phyloP scores from a whole-genome alignment of 1,140 invertebrate species.

The Berghia stephanieae region DNA sequence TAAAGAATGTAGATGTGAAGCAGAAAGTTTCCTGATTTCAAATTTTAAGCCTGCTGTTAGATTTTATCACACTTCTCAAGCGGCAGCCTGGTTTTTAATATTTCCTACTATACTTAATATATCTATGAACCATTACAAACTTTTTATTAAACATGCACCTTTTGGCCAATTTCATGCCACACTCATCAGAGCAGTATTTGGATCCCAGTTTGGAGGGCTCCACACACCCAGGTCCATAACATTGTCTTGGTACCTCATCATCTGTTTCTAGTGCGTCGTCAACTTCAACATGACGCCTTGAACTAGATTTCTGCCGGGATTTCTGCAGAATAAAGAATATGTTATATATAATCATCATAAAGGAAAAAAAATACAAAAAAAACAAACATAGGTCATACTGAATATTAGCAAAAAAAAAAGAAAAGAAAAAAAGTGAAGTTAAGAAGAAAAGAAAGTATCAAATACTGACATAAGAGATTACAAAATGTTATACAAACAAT shows the following conservation, averaged over 20 bases:
- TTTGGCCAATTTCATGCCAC: constrained; percentile 90
- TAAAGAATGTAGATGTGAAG: too few relatives aligned
- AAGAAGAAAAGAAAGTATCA: too few relatives aligned
- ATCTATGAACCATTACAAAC: too few relatives aligned
- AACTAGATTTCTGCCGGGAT: constrained; percentile 35
- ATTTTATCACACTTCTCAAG: too few relatives aligned
- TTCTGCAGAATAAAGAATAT: constrained; percentile 41
- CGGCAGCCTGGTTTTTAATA: too few relatives aligned
- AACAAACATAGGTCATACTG: background rate
- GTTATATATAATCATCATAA: background rate
- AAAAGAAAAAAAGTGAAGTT: too few relatives aligned
- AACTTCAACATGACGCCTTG: constrained; percentile 39
- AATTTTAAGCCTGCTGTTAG: too few relatives aligned
- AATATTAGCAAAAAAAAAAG: too few relatives aligned
- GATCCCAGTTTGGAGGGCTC: constrained; percentile 80
- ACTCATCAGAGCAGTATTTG: constrained; percentile 95
- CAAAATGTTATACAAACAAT: too few relatives aligned
- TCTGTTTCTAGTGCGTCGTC: constrained; percentile 48
- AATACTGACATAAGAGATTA: too few relatives aligned
- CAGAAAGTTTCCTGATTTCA: too few relatives aligned
- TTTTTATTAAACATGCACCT: constrained; percentile 54
- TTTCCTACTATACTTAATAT: too few relatives aligned
- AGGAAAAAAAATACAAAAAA: background rate
- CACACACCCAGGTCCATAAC: constrained; percentile 88
- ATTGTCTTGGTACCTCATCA: constrained; percentile 73